These are phyloP conservation scores for Periplaneta americana DNA, from an alignment of 1,140 invertebrate genomes.

Conservation along the genomic window DNA sequence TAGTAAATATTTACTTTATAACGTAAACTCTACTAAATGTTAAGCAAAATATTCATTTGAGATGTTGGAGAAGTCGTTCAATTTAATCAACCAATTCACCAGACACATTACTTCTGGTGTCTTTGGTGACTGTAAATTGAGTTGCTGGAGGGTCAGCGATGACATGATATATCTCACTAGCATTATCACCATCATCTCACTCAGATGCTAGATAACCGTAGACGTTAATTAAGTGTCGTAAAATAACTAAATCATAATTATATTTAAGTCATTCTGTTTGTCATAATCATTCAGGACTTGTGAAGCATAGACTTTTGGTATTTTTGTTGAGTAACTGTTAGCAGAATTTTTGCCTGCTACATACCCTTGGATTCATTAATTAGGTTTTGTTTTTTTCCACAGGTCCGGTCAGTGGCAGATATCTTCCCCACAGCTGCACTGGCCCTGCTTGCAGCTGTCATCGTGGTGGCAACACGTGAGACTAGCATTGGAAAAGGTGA, in stretches of 20 bases:
- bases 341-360: background rate
- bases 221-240: too few species aligned
- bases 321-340: background rate
- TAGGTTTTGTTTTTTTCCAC: background rate
- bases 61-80: too few species aligned
- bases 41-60: too few species aligned
- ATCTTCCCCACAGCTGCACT: constrained; percentile 68
- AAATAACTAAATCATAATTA: background rate
- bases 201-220: too few species aligned
- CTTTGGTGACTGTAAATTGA: background rate
- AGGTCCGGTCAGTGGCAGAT: constrained; percentile 62
- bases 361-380: background rate
- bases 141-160: background rate
- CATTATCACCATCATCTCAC: background rate
- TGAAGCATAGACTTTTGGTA: background rate
- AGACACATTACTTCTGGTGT: background rate
- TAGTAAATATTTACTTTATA: too few species aligned
- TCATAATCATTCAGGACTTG: background rate
- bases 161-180: background rate
- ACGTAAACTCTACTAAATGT: too few species aligned
- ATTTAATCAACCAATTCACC: too few species aligned
- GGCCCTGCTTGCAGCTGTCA: constrained; percentile 63
- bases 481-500: constrained; percentile 71
- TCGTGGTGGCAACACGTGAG: constrained; percentile 73
- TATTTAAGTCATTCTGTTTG: background rate